Conservation (phyloP, 1,140 invertebrate species). For the Drosophila pruinosa region DNA sequence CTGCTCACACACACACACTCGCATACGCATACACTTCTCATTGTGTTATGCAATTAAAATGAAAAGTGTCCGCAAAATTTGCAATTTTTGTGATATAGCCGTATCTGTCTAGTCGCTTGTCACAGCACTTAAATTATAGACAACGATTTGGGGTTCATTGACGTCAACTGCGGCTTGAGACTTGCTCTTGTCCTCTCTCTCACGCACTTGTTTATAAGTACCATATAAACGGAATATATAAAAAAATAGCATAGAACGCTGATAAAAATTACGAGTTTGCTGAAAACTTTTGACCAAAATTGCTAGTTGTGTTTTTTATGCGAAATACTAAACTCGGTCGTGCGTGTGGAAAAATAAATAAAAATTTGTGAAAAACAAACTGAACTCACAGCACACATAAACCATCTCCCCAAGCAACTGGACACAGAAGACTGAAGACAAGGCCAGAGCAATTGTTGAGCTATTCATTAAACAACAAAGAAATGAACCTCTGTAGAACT, state of each 20-base stretch:
- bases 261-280: constrained; percentile 64
- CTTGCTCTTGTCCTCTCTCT: too few relatives aligned
- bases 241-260: constrained; percentile 32
- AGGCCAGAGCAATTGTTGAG: constrained; percentile 23
- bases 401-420: background rate
- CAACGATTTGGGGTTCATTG: background rate
- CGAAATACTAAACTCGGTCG: constrained; percentile 45
- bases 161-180: background rate
- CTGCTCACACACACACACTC: constrained; percentile 4
- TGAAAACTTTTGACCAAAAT: constrained; percentile 50
- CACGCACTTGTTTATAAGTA: too few relatives aligned
- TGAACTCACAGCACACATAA: background rate
- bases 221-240: constrained; percentile 26
- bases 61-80: constrained; percentile 45
- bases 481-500: background rate
- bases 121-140: background rate
- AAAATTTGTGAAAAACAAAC: constrained; percentile 50
- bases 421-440: background rate
- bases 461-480: constrained; percentile 40
- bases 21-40: constrained; percentile 12
- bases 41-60: constrained; percentile 70
- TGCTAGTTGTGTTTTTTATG: constrained; percentile 43
- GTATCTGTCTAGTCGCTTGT: constrained; percentile 4
- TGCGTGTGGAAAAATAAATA: constrained; percentile 63
- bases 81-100: constrained; percentile 52